Base-by-base conservation (phyloP, 2,797 vertebrate species). In the Gymnoscopelus microlampas region DNA sequence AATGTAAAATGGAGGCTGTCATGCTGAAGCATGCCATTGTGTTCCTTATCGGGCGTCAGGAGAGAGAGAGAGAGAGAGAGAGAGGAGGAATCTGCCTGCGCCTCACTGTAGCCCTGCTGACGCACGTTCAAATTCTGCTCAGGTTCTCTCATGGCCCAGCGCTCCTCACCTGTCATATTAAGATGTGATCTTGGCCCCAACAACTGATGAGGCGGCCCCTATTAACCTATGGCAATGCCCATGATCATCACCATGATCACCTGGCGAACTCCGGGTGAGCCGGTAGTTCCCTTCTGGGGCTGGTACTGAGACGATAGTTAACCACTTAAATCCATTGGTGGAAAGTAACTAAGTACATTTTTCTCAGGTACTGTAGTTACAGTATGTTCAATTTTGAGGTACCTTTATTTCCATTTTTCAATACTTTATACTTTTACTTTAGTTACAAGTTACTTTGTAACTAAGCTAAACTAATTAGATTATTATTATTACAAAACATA, bases 1-100 rank as follows among this genome's bases (percentile, higher is more conserved):
- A 73, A 63, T 75, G 26, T 5, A 5, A 12, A 80, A 80, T 55
- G 51, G 66, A 64, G 63, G 53, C 69, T 81, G 70, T 77, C 53
- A 67, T 79, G 73, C 53, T 24, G 24, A 64, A 32, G 5, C 7
- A 39, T 39, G 32, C 6, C 32, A 35, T 35, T 35, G 35, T 39
- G 35, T 39, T 39, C 35, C 35, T 39, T 8, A 35, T 35, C 32
- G 32, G 32, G 32, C 35, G 7, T 39, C 35, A 39, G 59, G 29
- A 63, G 9, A n/a, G 69, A 66, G 47, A 32, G 14, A 62, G 15
- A 68, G 24, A 47, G 54, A 57, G 14, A 2, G 47, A 62, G 56
- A 54, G 56, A 70, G 65, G 32, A 54, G 1, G 12, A 66, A 63
- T 63, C 76, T 50, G 49, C 63, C 60, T 61, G 73, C 69, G 58